Base-by-base conservation (phyloP, 2,888 invertebrate species). In the Notodonta ziczac region DNA sequence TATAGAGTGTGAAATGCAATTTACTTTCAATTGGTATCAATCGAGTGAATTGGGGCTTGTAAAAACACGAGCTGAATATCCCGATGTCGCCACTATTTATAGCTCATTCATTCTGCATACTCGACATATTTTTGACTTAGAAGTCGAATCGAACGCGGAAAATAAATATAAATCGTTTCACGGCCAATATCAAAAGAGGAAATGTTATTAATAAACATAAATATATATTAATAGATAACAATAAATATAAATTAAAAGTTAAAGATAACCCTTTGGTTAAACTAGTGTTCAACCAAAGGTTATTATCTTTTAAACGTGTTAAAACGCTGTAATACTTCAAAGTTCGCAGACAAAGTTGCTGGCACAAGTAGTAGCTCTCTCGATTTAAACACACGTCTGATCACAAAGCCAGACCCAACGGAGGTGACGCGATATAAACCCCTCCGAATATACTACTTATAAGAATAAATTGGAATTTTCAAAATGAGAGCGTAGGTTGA, bases 1-100 rank as follows among this genome's bases (percentile, higher is more conserved):
- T 86, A 90, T 89, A 88, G 90, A 87, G 88, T 90, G 91, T 90
- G 88, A 90, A 91, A 90, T 89, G 85, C 88, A 89, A 90, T 90
- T 89, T 90, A 83, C 83, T 85, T 87, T 87, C 88, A 86, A 89
- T 90, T 85, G 87, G 82, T 84, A 87, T 85, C 84, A 86, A 87
- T 89, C 80, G 74, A 62, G 76, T 79, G 84, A 81, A 83, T 78
- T 80, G 80, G 73, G 77, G 76, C 81, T 76, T 80, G 73, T 83
- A 77, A 81, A 75, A 78, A 76, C 70, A 73, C 67, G 39, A 54
- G 39, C 14, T 54, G 54, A 39, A 54, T 54, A 54, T 54, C 32
- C 54, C 39, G 14, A 39, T n/a, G 54, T 39, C 9, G 54, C 35
- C 39, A 4, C 39, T 54, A 54, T 14, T 0, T 54, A 50, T 52